These are phyloP conservation scores for Dendrolimus houi DNA, from an alignment of 2,888 invertebrate species.

Conservation along the genomic window DNA sequence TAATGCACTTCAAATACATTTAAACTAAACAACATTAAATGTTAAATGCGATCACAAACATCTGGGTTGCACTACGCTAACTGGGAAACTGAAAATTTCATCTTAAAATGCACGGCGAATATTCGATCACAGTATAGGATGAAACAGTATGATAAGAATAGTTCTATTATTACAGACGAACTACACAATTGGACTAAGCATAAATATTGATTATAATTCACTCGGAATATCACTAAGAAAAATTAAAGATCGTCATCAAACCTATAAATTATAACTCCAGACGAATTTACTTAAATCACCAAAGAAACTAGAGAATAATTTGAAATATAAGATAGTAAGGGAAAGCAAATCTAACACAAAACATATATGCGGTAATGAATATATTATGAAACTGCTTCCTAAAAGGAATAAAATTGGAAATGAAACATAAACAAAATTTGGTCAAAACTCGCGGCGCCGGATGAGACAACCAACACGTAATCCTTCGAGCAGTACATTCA, in stretches of 20 bases:
- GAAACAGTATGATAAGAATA: slow-evolving; percentile 3
- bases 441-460: background rate
- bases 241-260: too few species aligned
- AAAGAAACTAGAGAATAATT: too few species aligned
- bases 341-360: too few species aligned
- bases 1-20: slow-evolving; percentile 50
- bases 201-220: too few species aligned
- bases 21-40: slow-evolving; percentile 25
- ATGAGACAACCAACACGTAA: background rate
- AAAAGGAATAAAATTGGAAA: too few species aligned
- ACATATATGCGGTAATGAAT: too few species aligned
- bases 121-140: slow-evolving; percentile 1
- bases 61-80: slow-evolving; percentile 6
- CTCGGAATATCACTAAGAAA: too few species aligned
- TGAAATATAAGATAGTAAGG: too few species aligned
- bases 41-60: slow-evolving; percentile 12
- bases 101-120: background rate
- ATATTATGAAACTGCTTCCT: too few species aligned
- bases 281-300: too few species aligned
- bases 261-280: too few species aligned
- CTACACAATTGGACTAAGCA: too few species aligned
- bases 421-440: background rate
- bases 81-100: background rate
- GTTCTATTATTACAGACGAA: background rate
- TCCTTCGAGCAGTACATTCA: background rate